Conservation (phyloP, 2,113 vertebrate genomes). For the Canis aureus region DNA sequence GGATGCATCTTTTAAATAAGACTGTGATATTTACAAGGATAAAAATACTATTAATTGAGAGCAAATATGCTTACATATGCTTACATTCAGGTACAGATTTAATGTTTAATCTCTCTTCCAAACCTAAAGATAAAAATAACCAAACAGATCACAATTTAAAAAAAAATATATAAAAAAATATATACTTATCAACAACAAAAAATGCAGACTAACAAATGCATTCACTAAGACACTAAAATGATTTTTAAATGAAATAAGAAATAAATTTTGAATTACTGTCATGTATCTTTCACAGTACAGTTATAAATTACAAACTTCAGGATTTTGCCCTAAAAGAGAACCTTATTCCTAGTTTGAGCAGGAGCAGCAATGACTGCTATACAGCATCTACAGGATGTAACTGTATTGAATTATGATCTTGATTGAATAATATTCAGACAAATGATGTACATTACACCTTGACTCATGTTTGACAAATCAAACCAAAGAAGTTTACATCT, state of each 20-base stretch:
- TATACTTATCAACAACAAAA: neutral
- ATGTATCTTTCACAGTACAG: slow-evolving; percentile 18
- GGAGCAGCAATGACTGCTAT: neutral
- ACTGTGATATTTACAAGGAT: neutral
- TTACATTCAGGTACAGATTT: neutral
- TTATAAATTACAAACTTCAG: neutral
- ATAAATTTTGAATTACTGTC: slow-evolving; percentile 37
- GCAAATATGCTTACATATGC: neutral
- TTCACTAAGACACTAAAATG: neutral
- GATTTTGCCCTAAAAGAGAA: neutral
- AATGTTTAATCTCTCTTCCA: neutral
- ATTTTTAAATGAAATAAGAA: neutral
- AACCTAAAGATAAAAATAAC: slow-evolving; percentile 30
- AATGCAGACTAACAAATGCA: neutral
- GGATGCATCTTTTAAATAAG: neutral
- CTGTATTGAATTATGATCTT: slow-evolving; percentile 60
- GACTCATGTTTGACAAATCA: slow-evolving; percentile 26
- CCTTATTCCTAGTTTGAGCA: slow-evolving; percentile 16
- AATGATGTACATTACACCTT: neutral
- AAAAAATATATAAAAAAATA: too few relatives aligned
- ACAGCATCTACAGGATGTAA: neutral
- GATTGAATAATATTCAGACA: slow-evolving; percentile 62
- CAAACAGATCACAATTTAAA: neutral
- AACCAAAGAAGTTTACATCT: slow-evolving; percentile 60
- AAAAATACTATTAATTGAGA: neutral